These are phyloP conservation scores for Drosophila limbata DNA, from an alignment of 2,888 invertebrate genomes.

Conservation along the genomic window DNA sequence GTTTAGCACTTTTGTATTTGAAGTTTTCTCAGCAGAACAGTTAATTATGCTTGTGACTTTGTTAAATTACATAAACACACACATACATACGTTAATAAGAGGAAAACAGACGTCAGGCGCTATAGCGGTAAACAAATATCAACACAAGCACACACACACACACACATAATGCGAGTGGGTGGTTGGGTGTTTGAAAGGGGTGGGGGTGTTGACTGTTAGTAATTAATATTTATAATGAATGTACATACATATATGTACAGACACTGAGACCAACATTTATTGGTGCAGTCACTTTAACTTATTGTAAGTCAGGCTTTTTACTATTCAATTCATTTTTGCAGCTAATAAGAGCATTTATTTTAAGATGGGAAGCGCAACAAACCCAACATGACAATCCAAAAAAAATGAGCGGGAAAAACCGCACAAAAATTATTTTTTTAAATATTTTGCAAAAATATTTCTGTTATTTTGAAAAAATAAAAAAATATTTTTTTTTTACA, in stretches of 20 bases:
- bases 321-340: no score
- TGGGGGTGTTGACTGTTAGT: constrained; percentile 33
- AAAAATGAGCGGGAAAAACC: no score
- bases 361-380: no score
- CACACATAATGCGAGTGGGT: constrained; percentile 20
- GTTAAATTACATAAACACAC: constrained; percentile 37
- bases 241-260: constrained; percentile 10
- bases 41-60: constrained; percentile 71
- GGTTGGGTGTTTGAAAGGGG: neutral
- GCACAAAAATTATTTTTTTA: no score
- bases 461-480: no score
- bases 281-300: no score
- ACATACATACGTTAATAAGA: constrained; percentile 11
- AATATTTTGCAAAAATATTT: no score
- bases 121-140: constrained; percentile 57
- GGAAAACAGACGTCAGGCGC: constrained; percentile 57
- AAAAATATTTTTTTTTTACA: no score
- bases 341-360: no score
- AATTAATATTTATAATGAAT: constrained; percentile 58
- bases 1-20: constrained; percentile 10
- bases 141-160: constrained; percentile 33
- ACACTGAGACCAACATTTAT: no score
- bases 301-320: no score
- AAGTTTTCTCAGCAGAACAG: constrained; percentile 38
- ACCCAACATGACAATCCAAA: no score